Evolutionary conservation across 2,113 vertebrate genomes (phyloP).

Genomic region (Cinclus mexicanus): DNA sequence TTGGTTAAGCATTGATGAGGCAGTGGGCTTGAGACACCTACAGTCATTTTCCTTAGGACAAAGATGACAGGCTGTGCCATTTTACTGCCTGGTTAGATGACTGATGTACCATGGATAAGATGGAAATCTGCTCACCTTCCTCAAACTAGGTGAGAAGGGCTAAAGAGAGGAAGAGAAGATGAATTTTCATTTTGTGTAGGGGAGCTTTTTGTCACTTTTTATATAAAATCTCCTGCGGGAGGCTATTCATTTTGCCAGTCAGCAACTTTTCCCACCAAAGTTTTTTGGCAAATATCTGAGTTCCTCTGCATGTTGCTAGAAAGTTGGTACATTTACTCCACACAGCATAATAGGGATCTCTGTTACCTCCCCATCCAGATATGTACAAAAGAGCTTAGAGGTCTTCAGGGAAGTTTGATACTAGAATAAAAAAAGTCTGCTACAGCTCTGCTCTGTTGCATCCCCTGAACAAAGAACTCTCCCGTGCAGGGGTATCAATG

Average conservation of each 20-base stretch:
- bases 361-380: neutral
- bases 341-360: neutral
- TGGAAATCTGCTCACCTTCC: neutral
- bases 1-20: neutral
- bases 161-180: neutral
- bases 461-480: neutral
- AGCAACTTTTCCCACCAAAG: neutral
- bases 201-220: neutral
- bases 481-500: neutral
- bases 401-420: neutral
- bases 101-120: neutral
- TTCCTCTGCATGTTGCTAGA: neutral
- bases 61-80: neutral
- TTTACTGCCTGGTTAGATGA: neutral
- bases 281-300: neutral
- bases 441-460: neutral
- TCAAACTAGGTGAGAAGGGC: neutral
- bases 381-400: neutral
- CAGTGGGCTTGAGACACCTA: neutral
- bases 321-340: neutral
- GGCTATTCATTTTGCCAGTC: neutral
- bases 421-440: neutral
- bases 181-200: neutral
- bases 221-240: neutral
- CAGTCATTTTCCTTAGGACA: neutral